Evolutionary conservation across 2,797 vertebrate species (phyloP).

Genomic region (Sciaenops ocellatus): DNA sequence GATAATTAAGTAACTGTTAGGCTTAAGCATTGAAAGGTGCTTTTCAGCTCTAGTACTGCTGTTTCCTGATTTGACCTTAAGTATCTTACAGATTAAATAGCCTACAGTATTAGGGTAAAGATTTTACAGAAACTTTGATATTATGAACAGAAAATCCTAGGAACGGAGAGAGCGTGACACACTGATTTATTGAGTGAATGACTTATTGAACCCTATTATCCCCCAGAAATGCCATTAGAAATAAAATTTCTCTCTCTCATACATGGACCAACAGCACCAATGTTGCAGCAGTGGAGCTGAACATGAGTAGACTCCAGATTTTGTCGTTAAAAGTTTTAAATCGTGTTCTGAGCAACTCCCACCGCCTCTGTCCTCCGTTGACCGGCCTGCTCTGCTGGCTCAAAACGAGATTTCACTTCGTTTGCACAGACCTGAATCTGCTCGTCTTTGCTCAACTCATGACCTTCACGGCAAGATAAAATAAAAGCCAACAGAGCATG

Average conservation of each 20-base stretch:
- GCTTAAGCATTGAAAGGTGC: neutral
- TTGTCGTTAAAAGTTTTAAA: slow-evolving; percentile 24
- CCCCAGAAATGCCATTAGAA: neutral
- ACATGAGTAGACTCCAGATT: neutral
- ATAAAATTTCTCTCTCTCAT: neutral
- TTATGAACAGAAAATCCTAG: neutral
- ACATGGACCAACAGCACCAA: neutral
- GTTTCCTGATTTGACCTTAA: neutral
- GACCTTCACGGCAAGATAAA: slow-evolving; percentile 41
- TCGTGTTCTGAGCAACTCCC: neutral
- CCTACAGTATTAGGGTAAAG: neutral
- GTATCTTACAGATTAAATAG: neutral
- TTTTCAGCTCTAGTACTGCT: neutral
- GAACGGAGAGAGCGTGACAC: too few relatives aligned
- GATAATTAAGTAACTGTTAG: neutral
- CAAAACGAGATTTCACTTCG: slow-evolving; percentile 19
- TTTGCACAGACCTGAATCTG: slow-evolving; percentile 33
- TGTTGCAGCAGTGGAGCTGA: neutral
- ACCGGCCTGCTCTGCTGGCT: slow-evolving; percentile 13
- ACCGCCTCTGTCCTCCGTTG: slow-evolving; percentile 9
- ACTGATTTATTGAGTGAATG: neutral
- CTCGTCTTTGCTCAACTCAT: slow-evolving; percentile 30
- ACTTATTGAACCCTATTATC: neutral
- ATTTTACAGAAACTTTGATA: neutral
- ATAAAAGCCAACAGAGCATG: slow-evolving; percentile 42